A percentile compares a stretch with the other conserved stretches of the same genome.
Evolutionary conservation across 1,140 invertebrate species (phyloP).

Genomic region (Maconellicoccus hirsutus): DNA sequence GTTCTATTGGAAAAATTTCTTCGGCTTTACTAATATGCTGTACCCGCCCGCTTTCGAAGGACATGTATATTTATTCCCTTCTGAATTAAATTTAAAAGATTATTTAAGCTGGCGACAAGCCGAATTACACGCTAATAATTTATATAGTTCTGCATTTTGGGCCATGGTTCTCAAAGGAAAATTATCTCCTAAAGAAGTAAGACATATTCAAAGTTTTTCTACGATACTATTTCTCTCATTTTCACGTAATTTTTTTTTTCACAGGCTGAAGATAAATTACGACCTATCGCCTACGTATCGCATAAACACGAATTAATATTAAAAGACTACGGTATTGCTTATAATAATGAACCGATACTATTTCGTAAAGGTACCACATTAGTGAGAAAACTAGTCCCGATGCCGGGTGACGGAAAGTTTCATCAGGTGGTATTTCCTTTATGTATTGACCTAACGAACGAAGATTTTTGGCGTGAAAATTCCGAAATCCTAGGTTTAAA

Average conservation of each 20-base stretch:
- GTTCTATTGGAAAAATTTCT: slow-evolving; percentile 72
- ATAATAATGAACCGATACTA: slow-evolving; percentile 77
- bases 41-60: slow-evolving; percentile 90
- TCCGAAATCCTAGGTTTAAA: slow-evolving; percentile 40
- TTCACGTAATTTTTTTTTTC: slow-evolving; percentile 30
- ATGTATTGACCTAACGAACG: slow-evolving; percentile 70
- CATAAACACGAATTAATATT: slow-evolving; percentile 95
- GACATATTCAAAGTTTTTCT: neutral
- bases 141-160: slow-evolving; percentile 97
- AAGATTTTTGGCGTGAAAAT: slow-evolving; percentile 74
- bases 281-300: slow-evolving; percentile 71
- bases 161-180: slow-evolving; percentile 56
- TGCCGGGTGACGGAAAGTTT: slow-evolving; percentile 33
- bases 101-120: slow-evolving; percentile 95
- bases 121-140: slow-evolving; percentile 94
- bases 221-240: neutral
- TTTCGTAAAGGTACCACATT: slow-evolving; percentile 83
- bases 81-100: slow-evolving; percentile 74
- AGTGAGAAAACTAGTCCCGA: slow-evolving; percentile 46
- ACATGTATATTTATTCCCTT: slow-evolving; percentile 77
- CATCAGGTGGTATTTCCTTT: slow-evolving; percentile 46
- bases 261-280: slow-evolving; percentile 67
- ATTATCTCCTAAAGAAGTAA: slow-evolving; percentile 24
- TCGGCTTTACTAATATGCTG: slow-evolving; percentile 49
- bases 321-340: slow-evolving; percentile 82